Conservation (phyloP, 2,113 vertebrate genomes). For the Centropus bengalensis region DNA sequence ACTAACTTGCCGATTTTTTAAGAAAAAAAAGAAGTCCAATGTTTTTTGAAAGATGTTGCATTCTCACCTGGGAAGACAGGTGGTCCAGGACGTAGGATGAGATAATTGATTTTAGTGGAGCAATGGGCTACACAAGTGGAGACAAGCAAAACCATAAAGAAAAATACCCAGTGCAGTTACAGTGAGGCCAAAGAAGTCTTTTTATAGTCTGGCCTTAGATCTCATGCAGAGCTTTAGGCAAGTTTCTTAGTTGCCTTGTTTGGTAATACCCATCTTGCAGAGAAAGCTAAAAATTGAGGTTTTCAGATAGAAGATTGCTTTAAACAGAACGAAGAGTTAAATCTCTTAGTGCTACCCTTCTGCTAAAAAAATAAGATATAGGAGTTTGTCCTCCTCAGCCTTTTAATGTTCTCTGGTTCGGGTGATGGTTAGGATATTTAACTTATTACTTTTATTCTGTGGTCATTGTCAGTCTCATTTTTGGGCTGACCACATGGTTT, state of each 20-base stretch:
- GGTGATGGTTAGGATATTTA: background rate
- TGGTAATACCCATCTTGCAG: background rate
- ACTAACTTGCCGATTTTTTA: background rate
- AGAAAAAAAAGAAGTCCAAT: background rate
- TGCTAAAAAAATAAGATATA: background rate
- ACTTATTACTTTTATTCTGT: background rate
- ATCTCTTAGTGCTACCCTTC: background rate
- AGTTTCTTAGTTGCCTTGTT: background rate
- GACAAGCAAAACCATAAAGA: background rate
- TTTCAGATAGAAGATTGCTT: background rate
- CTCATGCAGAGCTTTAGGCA: background rate
- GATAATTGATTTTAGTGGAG: background rate
- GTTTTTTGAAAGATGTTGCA: background rate
- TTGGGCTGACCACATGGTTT: background rate
- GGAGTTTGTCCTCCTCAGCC: background rate
- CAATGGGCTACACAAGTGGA: background rate
- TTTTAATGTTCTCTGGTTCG: background rate
- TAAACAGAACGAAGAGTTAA: background rate
- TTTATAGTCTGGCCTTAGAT: background rate
- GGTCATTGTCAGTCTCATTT: background rate
- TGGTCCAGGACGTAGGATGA: accelerated
- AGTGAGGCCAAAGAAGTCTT: background rate
- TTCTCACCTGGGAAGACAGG: background rate
- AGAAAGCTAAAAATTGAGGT: background rate
- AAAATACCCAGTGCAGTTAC: background rate